These are phyloP conservation scores for Lepidothrix coronata DNA, from an alignment of 2,113 vertebrate species.

Conservation along the genomic window DNA sequence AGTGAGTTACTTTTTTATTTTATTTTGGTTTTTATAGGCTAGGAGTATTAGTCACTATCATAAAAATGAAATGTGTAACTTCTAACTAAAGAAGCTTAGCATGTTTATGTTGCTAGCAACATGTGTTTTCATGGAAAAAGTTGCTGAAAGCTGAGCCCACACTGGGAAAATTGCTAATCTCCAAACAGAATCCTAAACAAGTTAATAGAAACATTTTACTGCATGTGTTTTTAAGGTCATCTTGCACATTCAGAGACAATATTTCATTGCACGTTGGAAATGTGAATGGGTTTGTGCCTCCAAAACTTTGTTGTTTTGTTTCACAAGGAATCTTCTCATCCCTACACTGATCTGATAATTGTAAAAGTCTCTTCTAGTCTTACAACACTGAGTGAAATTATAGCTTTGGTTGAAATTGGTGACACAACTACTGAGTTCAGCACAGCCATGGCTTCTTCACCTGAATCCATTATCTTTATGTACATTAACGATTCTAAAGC, in stretches of 20 bases:
- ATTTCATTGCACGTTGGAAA: background rate
- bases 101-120: conserved; percentile 9
- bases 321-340: background rate
- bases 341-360: background rate
- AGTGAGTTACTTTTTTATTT: background rate
- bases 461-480: background rate
- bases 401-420: background rate
- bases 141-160: background rate
- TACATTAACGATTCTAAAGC: background rate
- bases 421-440: background rate
- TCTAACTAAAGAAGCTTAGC: background rate
- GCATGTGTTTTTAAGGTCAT: background rate
- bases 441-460: background rate
- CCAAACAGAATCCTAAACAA: background rate
- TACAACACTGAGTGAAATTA: background rate
- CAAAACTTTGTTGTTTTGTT: background rate
- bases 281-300: background rate
- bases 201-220: background rate
- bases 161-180: background rate
- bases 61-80: conserved; percentile 18
- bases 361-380: background rate
- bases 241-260: background rate
- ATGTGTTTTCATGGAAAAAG: background rate
- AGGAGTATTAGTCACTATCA: background rate
- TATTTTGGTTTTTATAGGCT: background rate